Percentiles rank a stretch among this genome's conserved stretches.
Evolutionary conservation across 2,113 vertebrate species (phyloP).

Genomic region (Sialia sialis): DNA sequence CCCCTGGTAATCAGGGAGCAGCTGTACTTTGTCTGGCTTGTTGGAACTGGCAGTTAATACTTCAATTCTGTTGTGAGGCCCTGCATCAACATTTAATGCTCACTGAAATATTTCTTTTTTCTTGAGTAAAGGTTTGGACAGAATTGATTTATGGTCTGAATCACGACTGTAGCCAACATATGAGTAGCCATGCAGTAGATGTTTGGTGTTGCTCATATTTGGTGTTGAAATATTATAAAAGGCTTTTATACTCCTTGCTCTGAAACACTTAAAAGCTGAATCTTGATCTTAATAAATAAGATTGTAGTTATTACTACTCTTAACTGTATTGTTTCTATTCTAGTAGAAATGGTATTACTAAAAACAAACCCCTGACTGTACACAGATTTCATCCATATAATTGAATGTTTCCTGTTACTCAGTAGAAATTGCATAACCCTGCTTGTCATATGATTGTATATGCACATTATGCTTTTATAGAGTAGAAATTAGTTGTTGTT

Average conservation of each 20-base stretch:
- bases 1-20: background rate
- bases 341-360: background rate
- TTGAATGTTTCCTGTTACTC: background rate
- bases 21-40: background rate
- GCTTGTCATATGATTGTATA: background rate
- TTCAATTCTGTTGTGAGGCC: background rate
- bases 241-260: background rate
- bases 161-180: background rate
- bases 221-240: background rate
- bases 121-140: background rate
- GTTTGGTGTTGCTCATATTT: background rate
- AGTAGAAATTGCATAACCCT: background rate
- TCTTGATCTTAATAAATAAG: background rate
- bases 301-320: background rate
- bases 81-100: background rate
- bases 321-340: background rate
- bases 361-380: accelerated
- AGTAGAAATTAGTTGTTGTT: background rate
- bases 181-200: background rate
- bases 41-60: background rate
- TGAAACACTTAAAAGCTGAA: background rate
- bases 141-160: background rate
- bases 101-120: background rate
- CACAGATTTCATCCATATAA: background rate
- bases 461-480: background rate